Percentiles rank a stretch among this genome's conserved stretches.
These are phyloP conservation scores for Physocephala rufipes DNA, from an alignment of 2,888 invertebrate genomes.

Conservation along the genomic window DNA sequence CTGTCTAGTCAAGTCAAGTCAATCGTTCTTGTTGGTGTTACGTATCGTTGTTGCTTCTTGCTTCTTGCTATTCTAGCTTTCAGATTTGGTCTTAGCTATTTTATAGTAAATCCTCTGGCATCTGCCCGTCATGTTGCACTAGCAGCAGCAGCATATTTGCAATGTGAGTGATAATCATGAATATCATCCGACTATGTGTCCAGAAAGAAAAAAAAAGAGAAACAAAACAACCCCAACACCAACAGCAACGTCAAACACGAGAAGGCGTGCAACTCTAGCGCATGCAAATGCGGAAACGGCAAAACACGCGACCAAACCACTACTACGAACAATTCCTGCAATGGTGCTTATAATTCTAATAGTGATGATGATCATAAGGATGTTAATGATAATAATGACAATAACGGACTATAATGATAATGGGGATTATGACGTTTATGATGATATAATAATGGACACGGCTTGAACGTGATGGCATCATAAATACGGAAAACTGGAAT, in stretches of 20 bases:
- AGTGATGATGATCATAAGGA: neutral
- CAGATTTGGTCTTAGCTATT: neutral
- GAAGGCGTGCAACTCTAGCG: constrained; percentile 1
- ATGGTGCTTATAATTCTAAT: neutral
- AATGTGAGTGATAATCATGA: constrained; percentile 15
- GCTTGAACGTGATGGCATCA: too few species aligned
- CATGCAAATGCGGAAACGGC: neutral
- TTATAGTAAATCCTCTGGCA: neutral
- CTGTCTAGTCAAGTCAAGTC: neutral
- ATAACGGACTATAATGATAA: neutral
- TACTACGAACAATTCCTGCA: neutral
- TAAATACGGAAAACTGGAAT: too few species aligned
- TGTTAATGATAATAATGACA: neutral
- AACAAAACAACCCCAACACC: neutral
- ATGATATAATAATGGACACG: neutral
- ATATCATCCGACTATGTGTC: neutral
- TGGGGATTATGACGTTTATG: neutral
- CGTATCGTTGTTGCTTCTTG: neutral
- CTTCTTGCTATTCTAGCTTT: neutral
- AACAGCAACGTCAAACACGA: neutral
- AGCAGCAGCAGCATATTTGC: neutral
- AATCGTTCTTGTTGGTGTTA: neutral
- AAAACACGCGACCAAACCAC: neutral
- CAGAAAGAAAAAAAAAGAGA: neutral
- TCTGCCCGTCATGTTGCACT: constrained; percentile 18